Base-by-base conservation (phyloP, 1,140 invertebrate species). In the Trachymyrmex septentrionalis region DNA sequence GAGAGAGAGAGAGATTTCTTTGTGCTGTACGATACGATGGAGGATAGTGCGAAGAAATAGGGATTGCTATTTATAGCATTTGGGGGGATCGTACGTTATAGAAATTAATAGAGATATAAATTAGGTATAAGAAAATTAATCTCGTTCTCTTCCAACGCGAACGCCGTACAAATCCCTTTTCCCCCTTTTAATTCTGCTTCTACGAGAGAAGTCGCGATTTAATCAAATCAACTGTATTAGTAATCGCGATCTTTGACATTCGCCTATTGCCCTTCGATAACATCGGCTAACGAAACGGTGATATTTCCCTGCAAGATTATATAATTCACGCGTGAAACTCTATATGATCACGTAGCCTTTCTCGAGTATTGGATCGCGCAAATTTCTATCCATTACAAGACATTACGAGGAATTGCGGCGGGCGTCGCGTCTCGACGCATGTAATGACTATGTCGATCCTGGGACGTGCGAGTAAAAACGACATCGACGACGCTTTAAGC, bases 41-140 rank as follows among this genome's bases (percentile, higher is more conserved):
- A 38, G n/a, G 64, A 44, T 34, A 27, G 55, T 7, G 69, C 72
- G 84, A 57, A 85, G 61, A 77, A 44, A 78, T 66, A 38, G 30
- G 21, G 38, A 78, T 85, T 44, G 72, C 84, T 78, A 85, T 85
- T 78, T 85, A 85, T 85, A 64, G 63, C 34, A 38, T 85, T 78
- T 14, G 73, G n/a, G n/a, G n/a, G n/a, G 48, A 16, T 76, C 30
- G 16, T 66, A 44, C 55, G 24, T 84, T 84, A 73, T 63, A 84
- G 80, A 84, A 73, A 80, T 55, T 80, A 80, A 80, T 69, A 69
- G 66, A 69, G 66, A 69, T 69, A 69, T 69, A 69, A 69, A 69
- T 69, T 69, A 69, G 66, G 66, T 59, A 5, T 59, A 48, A 78
- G 77, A 50, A 85, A 59, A 84, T 61, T 84, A 48, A 84, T 84